Base-by-base conservation (phyloP, 2,113 vertebrate genomes). In the Echinops telfairi region DNA sequence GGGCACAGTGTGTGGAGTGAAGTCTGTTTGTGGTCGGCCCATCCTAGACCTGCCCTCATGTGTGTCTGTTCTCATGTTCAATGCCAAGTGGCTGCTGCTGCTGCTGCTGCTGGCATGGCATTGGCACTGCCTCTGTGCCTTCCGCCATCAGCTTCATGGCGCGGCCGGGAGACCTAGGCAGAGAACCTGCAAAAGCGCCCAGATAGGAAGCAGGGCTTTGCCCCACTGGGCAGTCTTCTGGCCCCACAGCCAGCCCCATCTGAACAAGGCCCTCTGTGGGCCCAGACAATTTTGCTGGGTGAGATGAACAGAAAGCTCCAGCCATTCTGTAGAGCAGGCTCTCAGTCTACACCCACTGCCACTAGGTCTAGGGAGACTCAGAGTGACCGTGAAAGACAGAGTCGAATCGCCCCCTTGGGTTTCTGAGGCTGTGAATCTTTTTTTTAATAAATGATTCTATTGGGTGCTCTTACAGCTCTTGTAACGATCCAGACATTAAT, bases 241-340 rank as follows among this genome's bases (percentile, higher is more conserved):
- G 27, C 12, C 70, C 38, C 38, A 4, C 57, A n/a, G 7, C 1
- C 0, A 0, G 22, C 40, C 36, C 86, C 17, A 66, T 12, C 64
- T 40, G 1, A 68, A 3, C 79, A 1, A 0, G 31, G 10, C 47
- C 19, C 47, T 25, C 71, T 47, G 23, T 5, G n/a, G n/a, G 76
- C 4, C 75, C 33, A 2, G 36, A 4, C 33, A 2, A n/a, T 4
- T 31, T 6, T 0, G 0, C 12, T 8, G 25, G 12, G 16, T 0
- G 29, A 58, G 76, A 27, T 0, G n/a, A 31, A 62, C 64, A 76
- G 86, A 33, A 12, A 14, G 0, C 0, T 25, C 53, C 7, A 3
- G 33, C 22, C 71, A 15, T 3, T 33, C n/a, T 3, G 12, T 0
- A 27, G 36, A 12, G 23, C 60, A 7, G 57, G 10, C 36, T 7